Evolutionary conservation across 2,888 invertebrate genomes (phyloP), one percentile per base, ranked within the genome.

Genomic region (Anagyrus pseudococci): DNA sequence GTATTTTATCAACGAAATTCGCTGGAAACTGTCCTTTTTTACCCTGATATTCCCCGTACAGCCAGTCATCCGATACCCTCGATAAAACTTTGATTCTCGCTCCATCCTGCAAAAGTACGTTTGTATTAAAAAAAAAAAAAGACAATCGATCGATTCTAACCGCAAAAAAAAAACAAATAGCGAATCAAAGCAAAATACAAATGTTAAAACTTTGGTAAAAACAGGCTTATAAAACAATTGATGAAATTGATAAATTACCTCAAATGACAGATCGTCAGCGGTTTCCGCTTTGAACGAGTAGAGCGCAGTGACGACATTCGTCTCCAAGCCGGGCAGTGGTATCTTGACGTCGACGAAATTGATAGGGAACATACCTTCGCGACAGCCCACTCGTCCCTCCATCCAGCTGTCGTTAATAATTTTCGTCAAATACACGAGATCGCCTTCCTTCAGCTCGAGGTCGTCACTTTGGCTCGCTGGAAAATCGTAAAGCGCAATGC

Each of bases 371-470:
- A 94, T 88, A 41, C 95, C 95, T 77, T 89, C 88, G 62, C 84
- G 84, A 64, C 87, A 88, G 58, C 86, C 86, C 57, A 89, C 81
- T 70, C 86, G 85, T 6, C 95, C 95, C 75, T 85, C 88, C 68
- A 91, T 82, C 95, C 95, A 96, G 69, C 93, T 92, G 33, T 86
- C 84, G 75, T 92, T 91, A 25, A 93, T 84, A 73, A 87, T 85
- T 72, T 87, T 85, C 70, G 89, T 77, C 72, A 95, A 81, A 69
- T 87, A 85, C 63, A 96, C 88, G 68, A 86, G 85, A 70, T 94
- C 89, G 70, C 87, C 86, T 77, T 93, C 91, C 82, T 89, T 89
- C 78, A 95, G 89, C 69, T 86, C 84, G 66, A 95, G 85, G 84
- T 95, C 94, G 70, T 90, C 92, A 17, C 85, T 83, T 73, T 93